phyloP scores from a whole-genome alignment of 2,113 vertebrate genomes.

The Poicephalus gulielmi region DNA sequence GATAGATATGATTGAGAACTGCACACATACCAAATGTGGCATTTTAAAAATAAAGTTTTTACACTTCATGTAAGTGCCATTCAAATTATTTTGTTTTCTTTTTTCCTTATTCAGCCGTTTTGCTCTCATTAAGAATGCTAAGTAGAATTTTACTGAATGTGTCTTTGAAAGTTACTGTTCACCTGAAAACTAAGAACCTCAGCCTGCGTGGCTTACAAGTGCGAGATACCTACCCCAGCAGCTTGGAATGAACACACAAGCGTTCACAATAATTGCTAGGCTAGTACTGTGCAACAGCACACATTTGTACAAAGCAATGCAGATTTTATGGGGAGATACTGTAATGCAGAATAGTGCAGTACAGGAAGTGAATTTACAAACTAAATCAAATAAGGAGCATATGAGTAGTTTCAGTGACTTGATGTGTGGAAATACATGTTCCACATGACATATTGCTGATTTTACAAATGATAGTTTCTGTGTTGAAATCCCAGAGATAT shows the following conservation, averaged over 20 bases:
- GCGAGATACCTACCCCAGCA: neutral
- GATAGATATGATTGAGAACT: neutral
- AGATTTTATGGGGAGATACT: neutral
- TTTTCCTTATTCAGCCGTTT: neutral
- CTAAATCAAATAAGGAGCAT: neutral
- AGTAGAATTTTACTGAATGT: neutral
- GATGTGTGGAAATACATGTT: neutral
- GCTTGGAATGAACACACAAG: neutral
- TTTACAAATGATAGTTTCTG: neutral
- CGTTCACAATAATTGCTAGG: neutral
- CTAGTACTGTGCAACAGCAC: neutral
- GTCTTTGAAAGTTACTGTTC: neutral
- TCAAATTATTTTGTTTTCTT: neutral
- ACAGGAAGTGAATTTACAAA: neutral
- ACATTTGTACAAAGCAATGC: neutral
- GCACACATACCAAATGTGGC: neutral
- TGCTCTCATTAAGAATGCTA: neutral
- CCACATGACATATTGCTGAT: neutral
- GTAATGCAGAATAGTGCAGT: neutral
- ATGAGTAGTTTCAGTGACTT: neutral
- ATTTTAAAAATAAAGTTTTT: neutral
- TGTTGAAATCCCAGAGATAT: neutral
- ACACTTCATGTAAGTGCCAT: neutral
- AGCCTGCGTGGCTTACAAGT: neutral
- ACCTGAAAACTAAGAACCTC: neutral